Conservation (phyloP, 2,113 vertebrate genomes). For the Forbesichthys agassizii region DNA sequence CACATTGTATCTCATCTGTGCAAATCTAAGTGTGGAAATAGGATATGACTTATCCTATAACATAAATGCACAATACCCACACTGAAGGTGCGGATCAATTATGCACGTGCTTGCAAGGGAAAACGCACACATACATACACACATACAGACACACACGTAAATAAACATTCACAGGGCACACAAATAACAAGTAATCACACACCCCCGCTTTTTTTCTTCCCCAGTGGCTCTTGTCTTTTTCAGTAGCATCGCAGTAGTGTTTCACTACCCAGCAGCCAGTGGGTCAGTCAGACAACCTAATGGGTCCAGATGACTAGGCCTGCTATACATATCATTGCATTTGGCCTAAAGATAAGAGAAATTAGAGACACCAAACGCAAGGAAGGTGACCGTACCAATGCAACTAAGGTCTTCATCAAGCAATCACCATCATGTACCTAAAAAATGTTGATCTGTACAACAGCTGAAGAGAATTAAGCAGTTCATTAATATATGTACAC, state of each 20-base stretch:
- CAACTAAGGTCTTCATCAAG: conserved; percentile 52
- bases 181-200: conserved; percentile 31
- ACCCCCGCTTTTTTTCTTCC: conserved; percentile 36
- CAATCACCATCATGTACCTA: conserved; percentile 47
- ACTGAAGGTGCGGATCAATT: conserved; percentile 55
- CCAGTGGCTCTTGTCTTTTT: conserved; percentile 41
- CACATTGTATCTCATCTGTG: conserved; percentile 89
- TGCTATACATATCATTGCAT: conserved; percentile 35
- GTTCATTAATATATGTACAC: conserved; percentile 64
- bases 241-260: conserved; percentile 71
- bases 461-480: conserved; percentile 61
- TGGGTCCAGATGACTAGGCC: conserved; percentile 61
- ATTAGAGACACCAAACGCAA: conserved; percentile 34
- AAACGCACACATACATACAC: conserved; percentile 8
- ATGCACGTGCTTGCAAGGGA: conserved; percentile 37
- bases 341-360: conserved; percentile 36
- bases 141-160: conserved; percentile 27
- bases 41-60: conserved; percentile 81
- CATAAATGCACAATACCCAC: conserved; percentile 67
- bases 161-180: conserved; percentile 59
- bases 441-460: conserved; percentile 71
- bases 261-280: conserved; percentile 47
- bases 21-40: conserved; percentile 92
- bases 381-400: conserved; percentile 45
- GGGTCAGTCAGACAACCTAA: conserved; percentile 52